Conservation (phyloP, 1,140 invertebrate species). For the Aphaenogaster rudis region DNA sequence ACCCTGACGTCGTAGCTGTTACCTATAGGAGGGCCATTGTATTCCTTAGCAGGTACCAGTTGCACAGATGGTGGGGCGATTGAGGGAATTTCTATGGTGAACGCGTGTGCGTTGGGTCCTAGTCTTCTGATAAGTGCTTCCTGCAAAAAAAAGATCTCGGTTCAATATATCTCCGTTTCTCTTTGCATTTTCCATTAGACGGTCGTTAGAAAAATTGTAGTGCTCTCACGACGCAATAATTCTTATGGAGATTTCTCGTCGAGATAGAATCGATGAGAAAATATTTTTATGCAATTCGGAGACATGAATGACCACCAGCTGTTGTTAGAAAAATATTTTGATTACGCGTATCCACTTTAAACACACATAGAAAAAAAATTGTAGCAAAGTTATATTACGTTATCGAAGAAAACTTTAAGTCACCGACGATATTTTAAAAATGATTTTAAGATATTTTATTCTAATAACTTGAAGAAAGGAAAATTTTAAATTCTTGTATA, state of each 20-base stretch:
- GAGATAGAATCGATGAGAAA: background rate
- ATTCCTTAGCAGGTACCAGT: slow-evolving; percentile 95
- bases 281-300: background rate
- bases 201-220: background rate
- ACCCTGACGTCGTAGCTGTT: slow-evolving; percentile 94
- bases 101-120: slow-evolving; percentile 93
- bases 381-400: background rate
- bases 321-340: background rate
- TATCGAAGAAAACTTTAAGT: background rate
- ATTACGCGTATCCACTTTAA: background rate
- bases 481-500: background rate
- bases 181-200: background rate
- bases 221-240: background rate
- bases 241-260: background rate
- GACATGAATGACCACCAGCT: background rate
- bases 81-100: slow-evolving; percentile 92
- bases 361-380: background rate
- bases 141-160: slow-evolving; percentile 85
- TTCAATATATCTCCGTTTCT: background rate
- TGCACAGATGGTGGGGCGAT: slow-evolving; percentile 95
- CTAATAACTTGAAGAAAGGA: background rate
- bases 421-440: background rate
- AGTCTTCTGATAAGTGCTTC: slow-evolving; percentile 93
- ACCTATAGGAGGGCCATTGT: slow-evolving; percentile 95
- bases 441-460: background rate